Evolutionary conservation across 2,113 vertebrate species (phyloP), one percentile per base, ranked within the genome.

Genomic region (Probosciger aterrimus): DNA sequence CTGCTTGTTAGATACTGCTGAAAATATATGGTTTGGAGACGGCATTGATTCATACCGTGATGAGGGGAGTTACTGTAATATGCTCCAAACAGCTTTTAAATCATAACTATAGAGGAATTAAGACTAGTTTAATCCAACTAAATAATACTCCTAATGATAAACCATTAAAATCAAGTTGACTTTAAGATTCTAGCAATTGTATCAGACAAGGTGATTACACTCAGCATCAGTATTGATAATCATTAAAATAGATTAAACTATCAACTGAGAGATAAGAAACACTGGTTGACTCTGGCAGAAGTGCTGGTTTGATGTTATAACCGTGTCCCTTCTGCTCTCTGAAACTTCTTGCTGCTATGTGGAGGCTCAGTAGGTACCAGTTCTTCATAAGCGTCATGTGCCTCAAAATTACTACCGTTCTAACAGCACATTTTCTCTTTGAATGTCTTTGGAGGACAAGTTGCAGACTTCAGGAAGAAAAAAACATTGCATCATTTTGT

Each of bases 121-220:
- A 95, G 65, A 95, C 78, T 87, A 76, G 49, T 91, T 96, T 95
- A 96, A 95, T 95, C 81, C 4, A 1, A 75, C 77, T 92, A 94
- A 95, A 93, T 92, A 95, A 95, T 91, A 69, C 62, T n/a, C 53
- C 83, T 91, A 95, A 95, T 68, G 65, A 95, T 84, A 88, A 95
- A 94, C 65, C 78, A 73, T 89, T 96, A 95, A 93, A 96, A 95
- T 85, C 78, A 57, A 89, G 84, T 82, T 73, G 89, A 53, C 85
- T 92, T 94, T 91, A 65, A 69, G 78, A 77, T 95, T 84, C 65
- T 7, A 59, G 78, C 93, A 90, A 91, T 96, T 95, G 81, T 91
- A 71, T 91, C 77, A 68, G 93, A 91, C 91, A 93, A 91, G 91
- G 78, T 82, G 86, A 93, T 97, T 93, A 91, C 67, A 50, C 87